Conservation (phyloP, 2,888 invertebrate species). For the Rhimphoctona megacephalus region DNA sequence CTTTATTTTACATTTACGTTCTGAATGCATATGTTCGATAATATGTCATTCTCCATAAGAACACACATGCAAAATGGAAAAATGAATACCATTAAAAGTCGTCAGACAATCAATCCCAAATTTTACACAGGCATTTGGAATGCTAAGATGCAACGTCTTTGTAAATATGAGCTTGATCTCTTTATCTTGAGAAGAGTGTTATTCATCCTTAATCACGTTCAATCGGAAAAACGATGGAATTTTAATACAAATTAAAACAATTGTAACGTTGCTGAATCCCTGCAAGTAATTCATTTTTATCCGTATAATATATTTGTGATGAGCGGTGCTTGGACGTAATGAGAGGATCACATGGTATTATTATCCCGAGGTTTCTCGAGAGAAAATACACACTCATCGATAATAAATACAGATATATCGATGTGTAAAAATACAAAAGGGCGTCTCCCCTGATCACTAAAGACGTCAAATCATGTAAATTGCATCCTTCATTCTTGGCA, state of each 20-base stretch:
- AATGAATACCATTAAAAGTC: no score
- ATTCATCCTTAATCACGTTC: background rate
- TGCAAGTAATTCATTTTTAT: slow-evolving; percentile 37
- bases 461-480: slow-evolving; percentile 62
- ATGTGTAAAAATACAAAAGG: slow-evolving; percentile 15
- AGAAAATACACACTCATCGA: background rate
- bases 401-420: slow-evolving; percentile 3
- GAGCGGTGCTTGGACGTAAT: slow-evolving; percentile 51
- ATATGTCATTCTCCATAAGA: no score
- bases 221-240: background rate
- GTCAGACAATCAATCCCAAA: no score
- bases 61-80: no score
- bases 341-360: slow-evolving; percentile 42
- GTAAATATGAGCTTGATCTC: no score
- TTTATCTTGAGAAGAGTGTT: no score
- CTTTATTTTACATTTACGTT: no score
- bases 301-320: slow-evolving; percentile 56
- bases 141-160: no score
- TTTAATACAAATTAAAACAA: background rate
- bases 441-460: slow-evolving; percentile 15
- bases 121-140: no score
- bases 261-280: background rate
- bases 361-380: slow-evolving; percentile 23
- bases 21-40: no score
- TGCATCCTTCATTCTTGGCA: slow-evolving; percentile 46